phyloP scores from a whole-genome alignment of 2,888 invertebrate species.

The Hydroisotoma schaefferi region DNA sequence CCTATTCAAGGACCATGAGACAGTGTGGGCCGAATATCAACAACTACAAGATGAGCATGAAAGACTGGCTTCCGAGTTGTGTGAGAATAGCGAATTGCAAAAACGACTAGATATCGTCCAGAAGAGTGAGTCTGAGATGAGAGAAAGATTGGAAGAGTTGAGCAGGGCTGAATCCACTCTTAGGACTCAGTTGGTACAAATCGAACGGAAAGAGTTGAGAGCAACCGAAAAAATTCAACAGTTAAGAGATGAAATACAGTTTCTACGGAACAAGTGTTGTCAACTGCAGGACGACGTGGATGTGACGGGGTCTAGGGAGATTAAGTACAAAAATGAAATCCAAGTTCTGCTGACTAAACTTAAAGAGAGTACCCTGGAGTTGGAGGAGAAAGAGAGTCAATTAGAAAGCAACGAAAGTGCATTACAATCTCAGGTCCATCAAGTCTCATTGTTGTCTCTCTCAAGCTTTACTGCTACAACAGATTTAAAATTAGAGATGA shows the following conservation, averaged over 20 bases:
- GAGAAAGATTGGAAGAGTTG: slow-evolving; percentile 61
- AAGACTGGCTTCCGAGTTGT: slow-evolving; percentile 38
- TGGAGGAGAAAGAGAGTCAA: slow-evolving; percentile 46
- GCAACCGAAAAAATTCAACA: slow-evolving; percentile 42
- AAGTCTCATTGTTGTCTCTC: neutral
- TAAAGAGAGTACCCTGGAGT: slow-evolving; percentile 35
- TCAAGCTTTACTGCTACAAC: neutral
- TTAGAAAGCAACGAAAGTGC: slow-evolving; percentile 41
- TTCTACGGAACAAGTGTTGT: slow-evolving; percentile 44
- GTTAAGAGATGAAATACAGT: slow-evolving; percentile 45
- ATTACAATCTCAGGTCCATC: slow-evolving; percentile 38
- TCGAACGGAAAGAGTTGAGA: slow-evolving; percentile 41
- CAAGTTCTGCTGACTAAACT: slow-evolving; percentile 40
- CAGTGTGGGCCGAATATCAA: slow-evolving; percentile 60
- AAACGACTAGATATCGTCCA: slow-evolving; percentile 42
- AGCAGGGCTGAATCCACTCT: slow-evolving; percentile 59
- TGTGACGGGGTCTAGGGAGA: slow-evolving; percentile 27
- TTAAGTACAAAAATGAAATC: slow-evolving; percentile 45
- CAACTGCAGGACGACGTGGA: slow-evolving; percentile 47
- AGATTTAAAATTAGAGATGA: neutral
- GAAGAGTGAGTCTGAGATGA: slow-evolving; percentile 59
- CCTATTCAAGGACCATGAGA: slow-evolving; percentile 56
- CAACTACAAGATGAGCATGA: slow-evolving; percentile 55
- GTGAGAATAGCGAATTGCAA: slow-evolving; percentile 30
- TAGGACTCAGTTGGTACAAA: slow-evolving; percentile 28